Percentiles rank a stretch among this genome's conserved stretches.
Evolutionary conservation across 2,797 vertebrate species (phyloP).

Genomic region (Rousettus madagascariensis): DNA sequence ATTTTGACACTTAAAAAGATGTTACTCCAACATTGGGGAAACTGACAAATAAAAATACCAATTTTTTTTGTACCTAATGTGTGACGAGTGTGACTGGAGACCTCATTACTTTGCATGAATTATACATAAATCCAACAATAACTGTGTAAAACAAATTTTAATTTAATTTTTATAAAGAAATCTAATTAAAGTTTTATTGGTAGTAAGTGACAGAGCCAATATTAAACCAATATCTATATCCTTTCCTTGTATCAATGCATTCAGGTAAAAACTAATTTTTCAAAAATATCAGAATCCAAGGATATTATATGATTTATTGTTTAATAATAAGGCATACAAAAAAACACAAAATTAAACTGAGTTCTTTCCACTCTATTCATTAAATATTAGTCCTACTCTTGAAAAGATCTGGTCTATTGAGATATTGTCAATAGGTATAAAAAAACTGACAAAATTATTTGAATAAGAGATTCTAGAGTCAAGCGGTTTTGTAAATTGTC

Average conservation of each 20-base stretch:
- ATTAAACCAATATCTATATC: not conserved
- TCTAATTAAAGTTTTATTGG: not conserved
- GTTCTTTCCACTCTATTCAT: not conserved
- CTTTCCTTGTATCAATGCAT: not conserved
- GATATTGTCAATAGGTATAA: not conserved
- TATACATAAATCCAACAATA: not conserved
- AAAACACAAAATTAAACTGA: not conserved
- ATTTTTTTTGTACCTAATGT: not conserved
- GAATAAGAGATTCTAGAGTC: not conserved
- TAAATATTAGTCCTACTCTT: not conserved
- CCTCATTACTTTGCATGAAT: not conserved
- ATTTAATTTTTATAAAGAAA: not conserved
- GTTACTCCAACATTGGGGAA: not conserved
- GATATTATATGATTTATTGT: not conserved
- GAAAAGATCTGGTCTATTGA: not conserved
- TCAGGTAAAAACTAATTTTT: not conserved
- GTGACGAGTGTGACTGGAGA: not conserved
- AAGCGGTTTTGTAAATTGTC: not conserved
- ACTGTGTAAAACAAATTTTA: not conserved
- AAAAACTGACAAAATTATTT: not conserved
- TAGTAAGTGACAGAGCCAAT: not conserved
- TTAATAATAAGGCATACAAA: not conserved
- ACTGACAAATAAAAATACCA: not conserved
- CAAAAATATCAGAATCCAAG: not conserved
- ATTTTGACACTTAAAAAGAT: not conserved